Conservation (phyloP, 1,140 invertebrate genomes). For the Popillia japonica region DNA sequence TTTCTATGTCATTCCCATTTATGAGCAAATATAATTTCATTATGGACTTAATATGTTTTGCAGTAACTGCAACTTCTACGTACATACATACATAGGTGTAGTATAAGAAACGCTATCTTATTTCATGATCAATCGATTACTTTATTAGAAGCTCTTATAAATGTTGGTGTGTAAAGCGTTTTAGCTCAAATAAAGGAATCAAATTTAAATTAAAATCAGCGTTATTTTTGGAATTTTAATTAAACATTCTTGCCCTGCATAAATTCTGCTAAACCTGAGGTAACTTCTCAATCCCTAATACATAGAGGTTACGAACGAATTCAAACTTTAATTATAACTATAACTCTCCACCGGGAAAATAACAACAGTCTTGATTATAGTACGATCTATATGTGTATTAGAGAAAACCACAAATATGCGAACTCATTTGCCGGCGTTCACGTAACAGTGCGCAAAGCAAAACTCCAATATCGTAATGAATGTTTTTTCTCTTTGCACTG, state of each 20-base stretch:
- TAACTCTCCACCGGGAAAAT: background rate
- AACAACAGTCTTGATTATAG: background rate
- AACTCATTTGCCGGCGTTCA: background rate
- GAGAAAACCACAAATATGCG: background rate
- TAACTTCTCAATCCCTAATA: background rate
- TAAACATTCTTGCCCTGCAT: background rate
- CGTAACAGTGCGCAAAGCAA: background rate
- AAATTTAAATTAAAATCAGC: constrained; percentile 12
- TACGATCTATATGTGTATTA: background rate
- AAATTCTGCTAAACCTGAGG: background rate
- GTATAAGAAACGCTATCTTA: too few relatives aligned
- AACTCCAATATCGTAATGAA: constrained; percentile 30
- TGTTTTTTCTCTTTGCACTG: background rate
- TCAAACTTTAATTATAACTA: background rate
- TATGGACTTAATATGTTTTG: too few relatives aligned
- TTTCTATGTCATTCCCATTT: too few relatives aligned
- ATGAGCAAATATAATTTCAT: too few relatives aligned
- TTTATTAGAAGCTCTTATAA: too few relatives aligned
- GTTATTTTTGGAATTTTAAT: too few relatives aligned
- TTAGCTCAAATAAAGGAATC: too few relatives aligned
- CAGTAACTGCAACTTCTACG: too few relatives aligned
- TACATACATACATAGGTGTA: too few relatives aligned
- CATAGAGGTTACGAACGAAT: background rate
- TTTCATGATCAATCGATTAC: too few relatives aligned
- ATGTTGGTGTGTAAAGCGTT: too few relatives aligned